Evolutionary conservation across 2,797 vertebrate genomes (phyloP).

Genomic region (Mus minutoides): DNA sequence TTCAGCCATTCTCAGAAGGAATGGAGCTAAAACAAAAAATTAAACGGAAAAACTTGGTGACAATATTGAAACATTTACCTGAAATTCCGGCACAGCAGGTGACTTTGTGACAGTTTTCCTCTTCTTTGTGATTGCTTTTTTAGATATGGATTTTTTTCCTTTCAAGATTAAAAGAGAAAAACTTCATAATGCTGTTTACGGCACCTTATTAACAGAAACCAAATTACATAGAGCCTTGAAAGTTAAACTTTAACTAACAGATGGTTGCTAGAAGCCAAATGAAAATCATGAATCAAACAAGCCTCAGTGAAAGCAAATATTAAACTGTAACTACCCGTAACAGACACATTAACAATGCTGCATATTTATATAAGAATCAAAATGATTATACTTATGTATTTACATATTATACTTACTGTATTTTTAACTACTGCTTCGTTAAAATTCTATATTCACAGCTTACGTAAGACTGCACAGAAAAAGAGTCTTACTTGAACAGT

Average conservation of each 20-base stretch:
- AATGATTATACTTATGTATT: slow-evolving; percentile 20
- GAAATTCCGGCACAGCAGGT: slow-evolving; percentile 92
- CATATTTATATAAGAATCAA: slow-evolving; percentile 32
- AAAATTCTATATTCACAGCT: slow-evolving; percentile 63
- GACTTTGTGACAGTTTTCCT: slow-evolving; percentile 88
- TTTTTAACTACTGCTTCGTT: slow-evolving; percentile 42
- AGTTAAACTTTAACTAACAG: slow-evolving; percentile 84
- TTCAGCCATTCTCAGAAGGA: slow-evolving; percentile 52
- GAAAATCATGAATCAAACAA: slow-evolving; percentile 80
- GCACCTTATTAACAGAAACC: slow-evolving; percentile 83
- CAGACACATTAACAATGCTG: slow-evolving; percentile 60
- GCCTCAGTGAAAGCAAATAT: slow-evolving; percentile 77
- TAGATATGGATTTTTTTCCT: slow-evolving; percentile 92
- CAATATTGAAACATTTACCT: slow-evolving; percentile 90
- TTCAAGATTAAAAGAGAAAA: slow-evolving; percentile 88
- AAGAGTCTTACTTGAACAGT: slow-evolving; percentile 78
- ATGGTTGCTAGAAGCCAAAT: slow-evolving; percentile 74
- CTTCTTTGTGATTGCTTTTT: slow-evolving; percentile 91
- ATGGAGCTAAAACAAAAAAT: slow-evolving; percentile 51
- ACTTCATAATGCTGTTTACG: slow-evolving; percentile 84
- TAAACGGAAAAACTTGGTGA: slow-evolving; percentile 61
- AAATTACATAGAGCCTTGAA: slow-evolving; percentile 83
- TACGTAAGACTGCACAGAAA: slow-evolving; percentile 30
- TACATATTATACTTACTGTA: no score
- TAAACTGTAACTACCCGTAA: slow-evolving; percentile 71